Base-by-base conservation (phyloP, 2,888 invertebrate genomes). In the Leptarthrus brevirostris region DNA sequence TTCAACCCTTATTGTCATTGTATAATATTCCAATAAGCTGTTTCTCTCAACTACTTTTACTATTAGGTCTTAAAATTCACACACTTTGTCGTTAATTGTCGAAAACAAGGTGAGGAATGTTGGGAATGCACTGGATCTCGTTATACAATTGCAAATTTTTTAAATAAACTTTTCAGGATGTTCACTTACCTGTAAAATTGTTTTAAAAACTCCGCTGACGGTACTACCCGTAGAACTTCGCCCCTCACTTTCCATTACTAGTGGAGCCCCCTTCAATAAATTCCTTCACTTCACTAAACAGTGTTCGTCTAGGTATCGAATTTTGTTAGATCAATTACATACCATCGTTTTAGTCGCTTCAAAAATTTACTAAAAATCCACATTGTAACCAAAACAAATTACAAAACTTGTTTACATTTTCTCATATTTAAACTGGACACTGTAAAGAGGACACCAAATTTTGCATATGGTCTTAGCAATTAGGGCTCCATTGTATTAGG, bases 161-260 rank as follows among this genome's bases (percentile, higher is more conserved):
- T n/a, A n/a, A n/a, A n/a, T n/a, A n/a, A n/a, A n/a, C n/a, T n/a
- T n/a, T n/a, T n/a, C n/a, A n/a, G n/a, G n/a, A 16, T 47, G 14
- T 1, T 47, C 10, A 24, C 12, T 40, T 72, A 78, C 78, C 76
- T 78, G 74, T 14, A 78, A 74, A 72, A 78, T 74, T 49, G 76
- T 78, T 18, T 76, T 76, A 75, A 78, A 78, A 30, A 78, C 74
- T 34, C 77, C 79, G 53, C 78, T 78, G 14, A 79, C 74, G 26
- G 78, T 78, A 69, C 78, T 78, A 8, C 76, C 75, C 26, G 78
- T 78, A 26, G 78, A 78, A 70, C 76, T 75, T 47, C 78, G 66
- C n/a, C 58, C 76, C 10, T 77, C 77, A 56, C 49, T 73, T 53
- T 73, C 76, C 76, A 76, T 76, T 16, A n/a, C 54, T 40, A 34